Conservation (phyloP, 2,888 invertebrate genomes). For the Rosalia funebris region DNA sequence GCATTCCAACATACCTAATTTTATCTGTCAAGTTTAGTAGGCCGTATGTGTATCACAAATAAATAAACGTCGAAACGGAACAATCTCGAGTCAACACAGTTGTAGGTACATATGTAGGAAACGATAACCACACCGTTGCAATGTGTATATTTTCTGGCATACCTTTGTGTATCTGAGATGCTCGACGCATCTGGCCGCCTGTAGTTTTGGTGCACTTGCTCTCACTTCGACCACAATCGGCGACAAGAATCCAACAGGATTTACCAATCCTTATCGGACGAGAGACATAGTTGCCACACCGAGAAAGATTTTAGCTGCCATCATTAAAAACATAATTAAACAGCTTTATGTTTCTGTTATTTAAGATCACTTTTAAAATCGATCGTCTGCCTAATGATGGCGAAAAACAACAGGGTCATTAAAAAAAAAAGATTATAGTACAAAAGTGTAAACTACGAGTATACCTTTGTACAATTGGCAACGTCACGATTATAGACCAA, state of each 20-base stretch:
- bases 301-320: neutral
- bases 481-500: neutral
- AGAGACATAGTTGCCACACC: conserved; percentile 22
- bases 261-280: conserved; percentile 34
- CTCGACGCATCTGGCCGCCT: conserved; percentile 67
- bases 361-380: no score
- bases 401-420: no score
- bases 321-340: no score
- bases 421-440: no score
- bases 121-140: conserved; percentile 20
- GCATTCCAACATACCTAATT: conserved; percentile 26
- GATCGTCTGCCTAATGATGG: no score
- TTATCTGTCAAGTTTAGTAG: conserved; percentile 27
- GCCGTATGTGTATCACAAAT: conserved; percentile 1
- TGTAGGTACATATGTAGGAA: conserved; percentile 27
- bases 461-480: conserved; percentile 8
- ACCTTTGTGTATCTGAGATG: conserved; percentile 70
- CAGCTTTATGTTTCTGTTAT: no score
- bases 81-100: conserved; percentile 7
- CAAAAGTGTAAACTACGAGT: neutral
- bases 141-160: conserved; percentile 47
- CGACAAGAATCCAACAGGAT: conserved; percentile 46
- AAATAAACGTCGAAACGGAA: conserved; percentile 8
- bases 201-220: conserved; percentile 42
- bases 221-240: conserved; percentile 45